These are phyloP conservation scores for Lophochroa leadbeateri DNA, from an alignment of 2,113 vertebrate genomes.

Conservation along the genomic window DNA sequence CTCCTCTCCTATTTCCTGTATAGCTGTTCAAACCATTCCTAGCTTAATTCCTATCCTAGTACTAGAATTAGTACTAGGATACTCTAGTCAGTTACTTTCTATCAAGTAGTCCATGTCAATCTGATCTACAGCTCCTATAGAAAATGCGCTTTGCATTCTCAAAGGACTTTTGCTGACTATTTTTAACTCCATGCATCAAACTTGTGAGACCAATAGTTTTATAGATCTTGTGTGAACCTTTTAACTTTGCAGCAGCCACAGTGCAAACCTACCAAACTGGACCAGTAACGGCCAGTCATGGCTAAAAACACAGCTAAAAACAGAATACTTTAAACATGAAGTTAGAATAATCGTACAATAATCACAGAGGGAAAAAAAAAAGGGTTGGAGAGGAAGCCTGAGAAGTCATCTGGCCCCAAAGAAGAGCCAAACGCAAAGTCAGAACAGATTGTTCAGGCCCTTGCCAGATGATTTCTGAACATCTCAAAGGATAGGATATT, in stretches of 20 bases:
- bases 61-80: background rate
- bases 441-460: background rate
- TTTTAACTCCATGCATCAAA: background rate
- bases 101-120: background rate
- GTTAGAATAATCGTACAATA: background rate
- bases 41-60: background rate
- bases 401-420: background rate
- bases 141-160: background rate
- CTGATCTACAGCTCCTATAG: background rate
- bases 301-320: background rate
- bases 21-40: background rate
- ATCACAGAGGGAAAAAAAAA: background rate
- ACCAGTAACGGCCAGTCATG: background rate
- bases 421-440: background rate
- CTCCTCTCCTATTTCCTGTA: background rate
- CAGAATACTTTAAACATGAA: background rate
- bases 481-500: background rate
- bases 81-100: background rate
- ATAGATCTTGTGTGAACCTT: background rate
- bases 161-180: background rate
- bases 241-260: background rate
- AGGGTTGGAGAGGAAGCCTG: fast-evolving
- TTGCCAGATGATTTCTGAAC: background rate
- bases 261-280: background rate
- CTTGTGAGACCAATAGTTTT: background rate